Evolutionary conservation across 2,888 invertebrate species (phyloP).

Genomic region (Lasius platythorax): DNA sequence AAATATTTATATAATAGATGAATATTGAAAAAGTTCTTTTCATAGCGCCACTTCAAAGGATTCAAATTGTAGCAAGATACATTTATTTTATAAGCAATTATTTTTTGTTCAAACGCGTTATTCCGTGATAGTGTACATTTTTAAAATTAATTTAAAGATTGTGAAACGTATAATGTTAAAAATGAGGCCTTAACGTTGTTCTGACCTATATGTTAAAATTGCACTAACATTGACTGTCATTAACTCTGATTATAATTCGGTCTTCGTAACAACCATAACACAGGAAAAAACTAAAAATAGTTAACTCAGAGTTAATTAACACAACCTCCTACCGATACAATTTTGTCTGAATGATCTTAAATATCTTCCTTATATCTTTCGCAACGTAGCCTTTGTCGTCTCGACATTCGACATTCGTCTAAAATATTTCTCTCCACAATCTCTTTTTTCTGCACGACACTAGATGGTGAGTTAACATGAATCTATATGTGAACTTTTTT

Average conservation of each 20-base stretch:
- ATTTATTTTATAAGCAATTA: not conserved
- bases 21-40: not conserved
- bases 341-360: not conserved
- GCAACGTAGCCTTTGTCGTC: not conserved
- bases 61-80: not conserved
- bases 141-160: not conserved
- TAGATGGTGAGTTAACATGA: conserved; percentile 73
- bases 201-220: not conserved
- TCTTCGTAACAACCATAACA: not conserved
- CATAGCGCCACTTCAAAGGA: not conserved
- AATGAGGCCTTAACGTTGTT: not conserved
- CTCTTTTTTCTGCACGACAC: conserved; percentile 69
- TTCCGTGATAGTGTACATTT: not conserved
- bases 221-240: not conserved
- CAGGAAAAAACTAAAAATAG: not conserved
- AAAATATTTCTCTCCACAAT: conserved; percentile 28
- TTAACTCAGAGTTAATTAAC: not conserved
- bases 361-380: not conserved
- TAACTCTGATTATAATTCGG: not conserved
- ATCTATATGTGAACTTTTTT: conserved; percentile 75
- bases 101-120: not conserved
- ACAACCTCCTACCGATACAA: not conserved
- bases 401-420: not conserved
- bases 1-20: not conserved
- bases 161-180: not conserved